Conservation (phyloP, 2,888 invertebrate genomes). For the Dugesia japonica region DNA sequence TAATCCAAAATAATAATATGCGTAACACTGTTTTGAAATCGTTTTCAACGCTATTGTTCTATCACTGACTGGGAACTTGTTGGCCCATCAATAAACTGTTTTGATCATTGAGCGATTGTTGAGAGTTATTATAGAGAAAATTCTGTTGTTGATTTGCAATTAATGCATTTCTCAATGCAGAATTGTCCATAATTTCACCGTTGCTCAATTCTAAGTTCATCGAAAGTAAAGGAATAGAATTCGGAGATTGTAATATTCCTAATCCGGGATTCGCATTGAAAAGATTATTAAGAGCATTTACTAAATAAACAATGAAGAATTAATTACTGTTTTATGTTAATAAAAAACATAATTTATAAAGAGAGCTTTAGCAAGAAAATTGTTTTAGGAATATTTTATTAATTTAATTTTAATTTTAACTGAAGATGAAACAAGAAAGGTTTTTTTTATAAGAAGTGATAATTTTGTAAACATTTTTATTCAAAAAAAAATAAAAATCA, state of each 20-base stretch:
- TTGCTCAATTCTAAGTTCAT: neutral
- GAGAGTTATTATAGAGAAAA: neutral
- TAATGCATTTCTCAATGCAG: neutral
- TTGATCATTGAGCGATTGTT: neutral
- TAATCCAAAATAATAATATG: neutral
- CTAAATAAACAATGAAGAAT: too few species aligned
- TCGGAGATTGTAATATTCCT: neutral
- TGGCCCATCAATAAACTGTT: neutral
- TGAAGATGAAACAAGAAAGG: too few species aligned
- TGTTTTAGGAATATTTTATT: too few species aligned
- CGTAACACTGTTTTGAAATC: too few species aligned
- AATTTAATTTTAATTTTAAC: too few species aligned
- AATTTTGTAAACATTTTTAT: too few species aligned
- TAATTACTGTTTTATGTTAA: too few species aligned
- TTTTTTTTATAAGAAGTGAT: too few species aligned
- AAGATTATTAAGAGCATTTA: neutral
- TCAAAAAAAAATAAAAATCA: too few species aligned
- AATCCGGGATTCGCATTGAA: neutral
- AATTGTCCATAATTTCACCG: neutral
- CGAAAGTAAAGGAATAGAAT: neutral
- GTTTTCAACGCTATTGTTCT: too few species aligned
- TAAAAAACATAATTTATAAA: too few species aligned
- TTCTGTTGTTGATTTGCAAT: neutral
- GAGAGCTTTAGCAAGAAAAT: too few species aligned
- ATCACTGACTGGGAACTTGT: neutral